Conservation (phyloP, 2,888 invertebrate genomes). For the Tenthredo mesomela region DNA sequence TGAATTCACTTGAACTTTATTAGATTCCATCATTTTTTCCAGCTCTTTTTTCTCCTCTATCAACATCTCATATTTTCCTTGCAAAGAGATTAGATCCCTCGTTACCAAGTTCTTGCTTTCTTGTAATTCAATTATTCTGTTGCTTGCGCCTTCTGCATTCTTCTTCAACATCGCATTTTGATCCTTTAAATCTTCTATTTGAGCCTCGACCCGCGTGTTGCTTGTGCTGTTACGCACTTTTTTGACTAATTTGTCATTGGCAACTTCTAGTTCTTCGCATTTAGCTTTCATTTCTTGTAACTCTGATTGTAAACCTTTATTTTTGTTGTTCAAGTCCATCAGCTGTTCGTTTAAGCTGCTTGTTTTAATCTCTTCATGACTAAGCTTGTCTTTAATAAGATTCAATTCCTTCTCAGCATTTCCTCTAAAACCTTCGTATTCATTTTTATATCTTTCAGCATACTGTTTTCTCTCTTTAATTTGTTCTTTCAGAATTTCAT, state of each 20-base stretch:
- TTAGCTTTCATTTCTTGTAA: conserved; percentile 79
- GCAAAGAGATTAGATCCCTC: conserved; percentile 63
- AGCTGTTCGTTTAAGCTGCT: conserved; percentile 73
- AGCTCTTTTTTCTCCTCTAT: conserved; percentile 62
- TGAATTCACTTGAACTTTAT: conserved; percentile 57
- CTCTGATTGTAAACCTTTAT: conserved; percentile 76
- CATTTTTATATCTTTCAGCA: conserved; percentile 74
- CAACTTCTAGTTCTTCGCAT: conserved; percentile 77
- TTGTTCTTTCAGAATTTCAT: conserved; percentile 68
- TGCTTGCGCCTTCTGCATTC: conserved; percentile 73
- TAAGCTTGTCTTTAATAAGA: conserved; percentile 63
- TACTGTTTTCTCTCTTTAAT: conserved; percentile 61
- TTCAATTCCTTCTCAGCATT: conserved; percentile 71
- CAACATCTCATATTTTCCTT: conserved; percentile 60
- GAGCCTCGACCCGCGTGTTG: conserved; percentile 72
- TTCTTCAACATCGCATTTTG: conserved; percentile 69
- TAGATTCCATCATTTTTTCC: conserved; percentile 55
- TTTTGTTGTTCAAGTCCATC: conserved; percentile 76
- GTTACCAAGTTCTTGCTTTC: conserved; percentile 65
- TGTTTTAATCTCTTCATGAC: conserved; percentile 71
- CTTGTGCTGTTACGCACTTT: conserved; percentile 79
- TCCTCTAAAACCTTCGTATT: conserved; percentile 75
- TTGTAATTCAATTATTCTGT: conserved; percentile 69
- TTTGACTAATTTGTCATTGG: conserved; percentile 75
- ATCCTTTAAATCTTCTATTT: conserved; percentile 71